A percentile compares a stretch with the other conserved stretches of the same genome.
Conservation (phyloP, 2,113 vertebrate genomes). For the Tetrao urogallus region DNA sequence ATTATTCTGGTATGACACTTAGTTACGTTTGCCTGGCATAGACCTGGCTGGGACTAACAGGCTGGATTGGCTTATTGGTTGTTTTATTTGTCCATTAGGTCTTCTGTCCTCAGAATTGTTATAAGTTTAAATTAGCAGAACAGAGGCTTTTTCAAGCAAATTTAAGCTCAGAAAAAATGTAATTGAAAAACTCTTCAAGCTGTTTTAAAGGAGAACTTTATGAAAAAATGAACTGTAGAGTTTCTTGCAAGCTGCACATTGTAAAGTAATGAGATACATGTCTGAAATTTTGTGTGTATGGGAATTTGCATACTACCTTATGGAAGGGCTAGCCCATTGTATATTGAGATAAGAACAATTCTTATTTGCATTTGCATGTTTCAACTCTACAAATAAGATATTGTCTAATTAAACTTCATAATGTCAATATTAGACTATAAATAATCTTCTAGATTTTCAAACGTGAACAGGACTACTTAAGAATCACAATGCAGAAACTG, state of each 20-base stretch:
- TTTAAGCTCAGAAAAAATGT: background rate
- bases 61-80: background rate
- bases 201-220: background rate
- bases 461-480: background rate
- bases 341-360: background rate
- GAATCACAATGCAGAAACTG: background rate
- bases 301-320: background rate
- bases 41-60: background rate
- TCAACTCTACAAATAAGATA: background rate
- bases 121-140: background rate
- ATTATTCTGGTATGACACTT: background rate
- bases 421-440: background rate
- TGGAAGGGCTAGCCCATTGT: background rate
- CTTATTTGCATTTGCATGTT: background rate
- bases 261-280: background rate
- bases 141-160: background rate
- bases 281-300: background rate
- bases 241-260: background rate
- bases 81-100: background rate
- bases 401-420: background rate
- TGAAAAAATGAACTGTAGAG: background rate
- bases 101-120: background rate
- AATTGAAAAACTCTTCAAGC: background rate
- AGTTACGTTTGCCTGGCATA: rapidly evolving
- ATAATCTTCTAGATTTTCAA: background rate